These are phyloP conservation scores for Nycteola revayana DNA, from an alignment of 2,888 invertebrate species.

Conservation along the genomic window DNA sequence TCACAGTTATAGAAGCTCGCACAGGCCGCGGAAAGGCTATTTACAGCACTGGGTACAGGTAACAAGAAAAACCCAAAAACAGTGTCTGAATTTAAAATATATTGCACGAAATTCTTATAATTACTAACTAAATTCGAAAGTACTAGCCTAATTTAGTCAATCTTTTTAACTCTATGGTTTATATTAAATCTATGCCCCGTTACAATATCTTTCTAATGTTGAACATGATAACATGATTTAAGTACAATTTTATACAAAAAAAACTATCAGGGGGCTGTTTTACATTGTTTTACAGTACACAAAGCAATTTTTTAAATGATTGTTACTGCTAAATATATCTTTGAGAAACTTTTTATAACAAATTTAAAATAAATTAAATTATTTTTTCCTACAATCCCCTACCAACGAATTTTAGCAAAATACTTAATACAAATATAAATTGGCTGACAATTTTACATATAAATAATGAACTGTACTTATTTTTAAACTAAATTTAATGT, in stretches of 20 bases:
- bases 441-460: too few relatives aligned
- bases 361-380: too few relatives aligned
- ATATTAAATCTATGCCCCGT: constrained; percentile 47
- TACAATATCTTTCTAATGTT: constrained; percentile 29
- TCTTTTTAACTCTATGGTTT: constrained; percentile 8
- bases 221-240: constrained; percentile 19
- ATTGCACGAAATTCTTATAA: constrained; percentile 32
- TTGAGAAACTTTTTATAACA: too few relatives aligned
- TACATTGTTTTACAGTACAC: not conserved
- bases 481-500: too few relatives aligned
- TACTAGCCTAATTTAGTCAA: constrained; percentile 19
- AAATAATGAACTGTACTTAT: too few relatives aligned
- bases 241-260: constrained; percentile 19
- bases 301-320: not conserved
- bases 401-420: too few relatives aligned
- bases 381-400: too few relatives aligned
- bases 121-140: constrained; percentile 13
- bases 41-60: too few relatives aligned
- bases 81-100: constrained; percentile 16
- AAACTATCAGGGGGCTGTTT: constrained; percentile 11
- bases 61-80: too few relatives aligned
- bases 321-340: constrained; percentile 3
- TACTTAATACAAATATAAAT: too few relatives aligned
- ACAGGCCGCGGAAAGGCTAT: too few relatives aligned
- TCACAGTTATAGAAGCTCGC: too few relatives aligned